Evolutionary conservation across 2,797 vertebrate species (phyloP).

Genomic region (Fratercula arctica): DNA sequence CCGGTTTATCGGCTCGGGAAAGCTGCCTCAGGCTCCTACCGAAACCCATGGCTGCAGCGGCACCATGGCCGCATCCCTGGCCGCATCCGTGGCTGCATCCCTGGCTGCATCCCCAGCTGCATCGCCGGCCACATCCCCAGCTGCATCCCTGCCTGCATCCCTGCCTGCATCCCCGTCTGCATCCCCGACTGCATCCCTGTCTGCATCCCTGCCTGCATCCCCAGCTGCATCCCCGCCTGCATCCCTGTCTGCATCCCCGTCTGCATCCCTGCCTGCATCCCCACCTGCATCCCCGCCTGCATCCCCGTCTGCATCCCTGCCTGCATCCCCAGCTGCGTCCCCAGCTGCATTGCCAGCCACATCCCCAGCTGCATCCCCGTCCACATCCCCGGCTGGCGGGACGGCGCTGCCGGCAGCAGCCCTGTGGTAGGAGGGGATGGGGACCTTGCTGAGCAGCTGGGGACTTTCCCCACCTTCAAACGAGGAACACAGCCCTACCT

Average conservation of each 20-base stretch:
- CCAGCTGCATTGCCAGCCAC: too few relatives aligned
- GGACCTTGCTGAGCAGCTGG: accelerated
- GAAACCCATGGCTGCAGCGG: neutral
- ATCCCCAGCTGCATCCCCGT: too few relatives aligned
- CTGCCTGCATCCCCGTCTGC: too few relatives aligned
- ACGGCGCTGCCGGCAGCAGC: accelerated
- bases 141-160: too few relatives aligned
- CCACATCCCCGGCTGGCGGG: accelerated
- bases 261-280: neutral
- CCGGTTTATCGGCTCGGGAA: accelerated
- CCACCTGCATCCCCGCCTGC: neutral
- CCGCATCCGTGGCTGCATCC: too few relatives aligned
- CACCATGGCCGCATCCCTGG: too few relatives aligned
- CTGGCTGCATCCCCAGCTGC: too few relatives aligned
- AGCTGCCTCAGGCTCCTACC: neutral
- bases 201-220: neutral
- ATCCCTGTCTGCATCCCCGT: neutral
- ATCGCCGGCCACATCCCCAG: too few relatives aligned
- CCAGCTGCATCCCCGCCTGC: too few relatives aligned
- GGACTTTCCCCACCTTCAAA: accelerated
- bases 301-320: neutral
- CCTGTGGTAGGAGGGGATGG: accelerated
- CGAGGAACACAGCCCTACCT: accelerated
- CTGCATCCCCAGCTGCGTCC: neutral
- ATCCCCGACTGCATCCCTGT: too few relatives aligned